Base-by-base conservation (phyloP, 2,113 vertebrate species). In the Thamnophis sirtalis region DNA sequence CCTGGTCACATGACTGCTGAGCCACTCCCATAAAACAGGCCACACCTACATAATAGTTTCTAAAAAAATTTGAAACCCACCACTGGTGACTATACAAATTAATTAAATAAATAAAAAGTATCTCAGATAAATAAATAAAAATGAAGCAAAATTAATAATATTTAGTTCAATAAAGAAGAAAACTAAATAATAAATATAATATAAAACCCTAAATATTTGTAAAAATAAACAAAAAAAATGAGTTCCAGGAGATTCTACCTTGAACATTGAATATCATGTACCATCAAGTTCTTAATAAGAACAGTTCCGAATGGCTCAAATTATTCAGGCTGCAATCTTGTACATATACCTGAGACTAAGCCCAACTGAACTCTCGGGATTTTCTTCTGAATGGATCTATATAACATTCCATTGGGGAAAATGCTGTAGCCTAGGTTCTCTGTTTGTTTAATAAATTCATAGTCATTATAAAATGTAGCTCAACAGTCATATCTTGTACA, bases 211-310 rank as follows among this genome's bases (percentile, higher is more conserved):
- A 91, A 22, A 33, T 89, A 88, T 53, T 38, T 17, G 7, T 90
- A 91, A 94, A 94, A 92, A 63, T 91, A 80, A 53, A 84, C 80
- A 94, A 43, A 92, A 4, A 22, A 91, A 10, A 91, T 17, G 87
- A 89, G 93, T 58, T 91, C 92, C 19, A 9, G 9, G 87, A 49
- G 9, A 17, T 38, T 33, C 19, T 63, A 24, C 1, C 3, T 26
- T 85, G 8, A 84, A 8, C 11, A 84, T 38, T 38, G 68, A 56
- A 68, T 5, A 56, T 26, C 38, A 68, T 4, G 1, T 24, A 80
- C 15, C 68, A 38, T 92, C 33, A 73, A 68, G 4, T 68, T 93
- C 21, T 38, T 92, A 88, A 87, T 21, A 63, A 58, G 43, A 94
- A 93, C 1, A 68, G 4, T 54, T 26, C 56, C 0, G 0, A 93